phyloP scores from a whole-genome alignment of 2,797 vertebrate genomes.

The Pogoniulus pusillus region DNA sequence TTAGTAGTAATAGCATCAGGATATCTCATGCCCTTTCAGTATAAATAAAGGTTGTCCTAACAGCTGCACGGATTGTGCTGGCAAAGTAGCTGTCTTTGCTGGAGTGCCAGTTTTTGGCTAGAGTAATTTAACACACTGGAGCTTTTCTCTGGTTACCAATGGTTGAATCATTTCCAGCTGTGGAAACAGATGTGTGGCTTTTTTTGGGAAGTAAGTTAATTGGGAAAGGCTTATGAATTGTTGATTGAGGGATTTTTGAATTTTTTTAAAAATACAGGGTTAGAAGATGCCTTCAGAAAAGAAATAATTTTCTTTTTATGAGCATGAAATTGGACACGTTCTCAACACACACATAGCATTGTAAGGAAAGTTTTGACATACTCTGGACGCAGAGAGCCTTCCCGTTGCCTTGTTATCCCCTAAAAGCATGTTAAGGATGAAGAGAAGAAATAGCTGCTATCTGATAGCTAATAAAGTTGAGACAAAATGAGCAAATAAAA shows the following conservation, averaged over 20 bases:
- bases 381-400: not conserved
- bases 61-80: conserved; percentile 53
- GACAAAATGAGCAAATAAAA: not conserved
- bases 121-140: not conserved
- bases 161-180: conserved; percentile 50
- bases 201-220: conserved; percentile 50
- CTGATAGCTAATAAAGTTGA: not conserved
- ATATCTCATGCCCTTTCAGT: conserved; percentile 15
- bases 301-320: not conserved
- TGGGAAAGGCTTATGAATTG: conserved; percentile 8
- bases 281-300: not conserved
- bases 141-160: conserved; percentile 43
- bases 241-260: too few species aligned
- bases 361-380: not conserved
- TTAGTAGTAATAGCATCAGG: conserved; percentile 6
- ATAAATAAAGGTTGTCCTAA: conserved; percentile 46
- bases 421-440: not conserved
- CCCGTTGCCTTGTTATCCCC: not conserved
- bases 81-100: not conserved
- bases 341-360: not conserved
- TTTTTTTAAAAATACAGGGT: not conserved
- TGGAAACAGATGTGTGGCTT: conserved; percentile 59
- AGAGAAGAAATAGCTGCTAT: not conserved
- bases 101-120: conserved; percentile 51
- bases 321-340: not conserved